Evolutionary conservation across 2,888 invertebrate species (phyloP).

Genomic region (Tachystola acroxantha): DNA sequence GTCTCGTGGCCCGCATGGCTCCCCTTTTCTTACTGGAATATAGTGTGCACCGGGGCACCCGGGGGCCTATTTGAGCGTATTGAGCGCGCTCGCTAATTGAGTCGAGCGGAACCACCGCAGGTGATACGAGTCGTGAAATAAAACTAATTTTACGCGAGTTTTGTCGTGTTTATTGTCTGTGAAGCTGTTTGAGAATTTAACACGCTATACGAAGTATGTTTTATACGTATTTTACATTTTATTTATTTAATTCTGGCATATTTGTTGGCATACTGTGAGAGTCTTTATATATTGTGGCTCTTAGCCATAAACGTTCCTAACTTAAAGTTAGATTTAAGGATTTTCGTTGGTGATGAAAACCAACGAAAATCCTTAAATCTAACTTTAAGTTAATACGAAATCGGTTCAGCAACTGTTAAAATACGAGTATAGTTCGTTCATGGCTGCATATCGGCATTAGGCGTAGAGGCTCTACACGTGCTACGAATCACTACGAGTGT

Average conservation of each 20-base stretch:
- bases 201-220: background rate
- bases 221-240: too few relatives aligned
- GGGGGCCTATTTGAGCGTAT: constrained; percentile 36
- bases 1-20: background rate
- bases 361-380: too few relatives aligned
- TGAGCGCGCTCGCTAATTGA: constrained; percentile 42
- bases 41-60: constrained; percentile 23
- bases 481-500: background rate
- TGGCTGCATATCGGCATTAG: too few relatives aligned
- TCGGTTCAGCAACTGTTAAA: too few relatives aligned
- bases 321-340: too few relatives aligned
- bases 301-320: too few relatives aligned
- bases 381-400: too few relatives aligned
- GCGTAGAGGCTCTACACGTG: background rate
- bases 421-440: too few relatives aligned
- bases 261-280: too few relatives aligned
- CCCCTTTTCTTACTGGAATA: constrained; percentile 6
- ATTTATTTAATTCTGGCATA: too few relatives aligned
- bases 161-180: constrained; percentile 17
- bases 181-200: background rate
- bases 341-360: too few relatives aligned
- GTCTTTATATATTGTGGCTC: too few relatives aligned
- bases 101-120: constrained; percentile 30
- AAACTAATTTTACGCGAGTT: constrained; percentile 42
- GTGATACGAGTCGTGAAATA: constrained; percentile 31